phyloP scores from a whole-genome alignment of 2,113 vertebrate species.

The Microtus montanus region DNA sequence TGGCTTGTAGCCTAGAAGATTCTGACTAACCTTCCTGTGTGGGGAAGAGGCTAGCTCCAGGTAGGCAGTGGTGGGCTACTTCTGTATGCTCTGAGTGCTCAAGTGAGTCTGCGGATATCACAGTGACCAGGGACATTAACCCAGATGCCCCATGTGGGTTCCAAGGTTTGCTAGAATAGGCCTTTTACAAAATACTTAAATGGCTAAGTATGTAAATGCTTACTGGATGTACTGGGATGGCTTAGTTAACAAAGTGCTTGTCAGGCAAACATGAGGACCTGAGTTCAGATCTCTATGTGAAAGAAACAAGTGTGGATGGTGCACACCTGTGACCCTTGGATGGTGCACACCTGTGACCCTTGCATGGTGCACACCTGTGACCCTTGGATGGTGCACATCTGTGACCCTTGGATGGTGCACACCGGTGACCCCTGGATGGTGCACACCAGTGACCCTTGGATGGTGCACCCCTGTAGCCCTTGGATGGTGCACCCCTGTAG shows the following conservation, averaged over 20 bases:
- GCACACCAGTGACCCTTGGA: not conserved
- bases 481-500: too few relatives aligned
- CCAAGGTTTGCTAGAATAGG: not conserved
- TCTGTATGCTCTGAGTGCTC: not conserved
- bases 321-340: too few relatives aligned
- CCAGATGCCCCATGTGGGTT: not conserved
- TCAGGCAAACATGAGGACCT: too few relatives aligned
- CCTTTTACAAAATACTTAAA: not conserved
- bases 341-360: not conserved
- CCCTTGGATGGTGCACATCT: not conserved
- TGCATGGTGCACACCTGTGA: too few relatives aligned
- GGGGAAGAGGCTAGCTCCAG: not conserved
- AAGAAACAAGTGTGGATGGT: not conserved
- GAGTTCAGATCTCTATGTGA: not conserved
- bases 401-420: too few relatives aligned
- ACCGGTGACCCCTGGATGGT: too few relatives aligned
- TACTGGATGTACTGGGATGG: not conserved
- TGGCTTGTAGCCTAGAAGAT: not conserved
- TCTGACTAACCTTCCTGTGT: not conserved
- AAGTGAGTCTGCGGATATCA: not conserved
- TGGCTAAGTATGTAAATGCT: not conserved
- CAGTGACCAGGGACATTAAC: not conserved
- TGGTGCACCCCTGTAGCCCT: fast-evolving
- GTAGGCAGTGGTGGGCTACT: not conserved
- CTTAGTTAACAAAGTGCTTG: not conserved